These are phyloP conservation scores for Dendrolimus kikuchii DNA, from an alignment of 1,140 invertebrate species.

Conservation along the genomic window DNA sequence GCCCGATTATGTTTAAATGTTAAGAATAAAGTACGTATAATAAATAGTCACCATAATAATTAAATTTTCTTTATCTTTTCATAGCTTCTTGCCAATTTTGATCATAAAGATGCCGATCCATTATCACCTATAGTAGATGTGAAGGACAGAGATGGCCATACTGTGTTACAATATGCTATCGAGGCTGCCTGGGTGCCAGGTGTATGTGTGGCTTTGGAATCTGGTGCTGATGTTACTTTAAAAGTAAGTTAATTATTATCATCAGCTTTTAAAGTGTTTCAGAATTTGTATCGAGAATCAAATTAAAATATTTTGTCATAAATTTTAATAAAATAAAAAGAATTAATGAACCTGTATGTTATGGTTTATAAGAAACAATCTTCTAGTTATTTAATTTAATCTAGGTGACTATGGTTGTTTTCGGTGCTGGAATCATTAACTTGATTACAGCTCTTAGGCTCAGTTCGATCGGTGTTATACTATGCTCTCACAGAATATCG, in stretches of 20 bases:
- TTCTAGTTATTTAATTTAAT: background rate
- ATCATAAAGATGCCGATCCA: conserved; percentile 39
- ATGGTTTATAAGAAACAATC: background rate
- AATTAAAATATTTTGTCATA: no score
- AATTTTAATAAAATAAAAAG: no score
- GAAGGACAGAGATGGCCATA: conserved; percentile 54
- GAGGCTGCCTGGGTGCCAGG: conserved; percentile 64
- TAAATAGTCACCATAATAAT: no score
- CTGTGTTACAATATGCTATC: conserved; percentile 61
- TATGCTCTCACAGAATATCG: no score
- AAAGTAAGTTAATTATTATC: conserved; percentile 30
- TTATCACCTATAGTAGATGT: conserved; percentile 52
- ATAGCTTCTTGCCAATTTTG: conserved; percentile 54
- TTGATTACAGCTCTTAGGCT: no score
- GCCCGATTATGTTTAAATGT: no score
- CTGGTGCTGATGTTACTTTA: conserved; percentile 78
- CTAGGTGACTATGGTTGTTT: background rate
- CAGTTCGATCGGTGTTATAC: no score
- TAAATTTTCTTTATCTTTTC: conserved; percentile 4
- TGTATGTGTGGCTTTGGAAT: conserved; percentile 77
- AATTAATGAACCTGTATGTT: no score
- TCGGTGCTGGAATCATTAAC: no score
- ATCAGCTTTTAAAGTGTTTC: background rate
- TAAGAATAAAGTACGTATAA: no score
- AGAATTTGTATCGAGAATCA: background rate